Evolutionary conservation across 2,888 invertebrate species (phyloP), one percentile per base, ranked within the genome.

Genomic region (Smittia aterrima): DNA sequence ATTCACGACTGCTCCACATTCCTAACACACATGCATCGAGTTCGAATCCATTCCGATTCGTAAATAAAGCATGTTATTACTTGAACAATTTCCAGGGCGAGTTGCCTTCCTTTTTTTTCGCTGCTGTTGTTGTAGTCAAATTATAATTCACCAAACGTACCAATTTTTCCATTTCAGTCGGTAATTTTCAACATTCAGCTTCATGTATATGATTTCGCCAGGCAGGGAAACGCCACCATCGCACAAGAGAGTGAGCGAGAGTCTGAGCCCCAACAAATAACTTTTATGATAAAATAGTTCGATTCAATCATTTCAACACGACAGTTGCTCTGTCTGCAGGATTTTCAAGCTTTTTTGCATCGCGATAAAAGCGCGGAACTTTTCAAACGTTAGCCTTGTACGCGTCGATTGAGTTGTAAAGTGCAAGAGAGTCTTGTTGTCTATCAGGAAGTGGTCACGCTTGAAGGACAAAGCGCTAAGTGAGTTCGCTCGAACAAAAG

Each of bases 241-340:
- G 38, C 4, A 9, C 9, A 38, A 38, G 38, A n/a, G 16, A 47
- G 47, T 6, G 47, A n/a, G 47, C n/a, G 16, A 70, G 24, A 47
- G 53, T 25, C 25, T 24, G n/a, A 11, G 13, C 64, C n/a, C 25
- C 53, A 70, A 58, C 58, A 13, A 32, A 53, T 32, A 47, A 32
- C 16, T 25, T 25, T 6, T 16, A 25, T 70, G 70, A 70, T 70
- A 70, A 70, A 70, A 70, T 53, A 70, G 70, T 70, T 70, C 53
- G 53, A 54, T 70, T 70, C 70, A 70, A 70, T 70, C 70, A 70
- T 70, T 70, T 54, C 70, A 70, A 53, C 54, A 53, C 53, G 53
- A n/a, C 54, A 54, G 70, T 53, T n/a, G n/a, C n/a, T 27, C 64
- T 27, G 24, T 27, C n/a, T 3, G 58, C 25, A 27, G 24, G 11